These are phyloP conservation scores for Xylota sylvarum DNA, from an alignment of 2,888 invertebrate species.

Conservation along the genomic window DNA sequence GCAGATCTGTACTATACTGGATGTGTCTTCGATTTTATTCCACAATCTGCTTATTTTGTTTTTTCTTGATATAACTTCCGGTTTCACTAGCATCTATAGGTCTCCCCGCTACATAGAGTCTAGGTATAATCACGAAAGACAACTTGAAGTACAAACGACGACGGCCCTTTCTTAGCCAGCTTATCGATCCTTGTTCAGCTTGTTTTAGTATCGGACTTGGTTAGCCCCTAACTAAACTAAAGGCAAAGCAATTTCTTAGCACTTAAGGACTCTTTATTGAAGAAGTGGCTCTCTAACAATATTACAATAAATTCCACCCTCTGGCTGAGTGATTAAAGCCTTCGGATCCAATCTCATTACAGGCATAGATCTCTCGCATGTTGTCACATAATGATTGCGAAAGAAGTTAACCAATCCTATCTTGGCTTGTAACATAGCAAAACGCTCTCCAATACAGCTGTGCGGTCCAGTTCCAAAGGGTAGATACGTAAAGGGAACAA, in stretches of 20 bases:
- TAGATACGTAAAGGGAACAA: constrained; percentile 83
- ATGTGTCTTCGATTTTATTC: no score
- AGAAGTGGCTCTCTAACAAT: constrained; percentile 81
- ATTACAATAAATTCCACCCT: constrained; percentile 82
- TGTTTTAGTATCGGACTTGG: no score
- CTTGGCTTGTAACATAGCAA: constrained; percentile 83
- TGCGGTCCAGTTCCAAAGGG: constrained; percentile 84
- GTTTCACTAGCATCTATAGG: no score
- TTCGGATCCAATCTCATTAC: constrained; percentile 82
- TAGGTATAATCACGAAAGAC: no score
- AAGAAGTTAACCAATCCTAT: constrained; percentile 83
- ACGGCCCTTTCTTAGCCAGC: no score
- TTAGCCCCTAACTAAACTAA: no score
- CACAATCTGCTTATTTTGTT: no score
- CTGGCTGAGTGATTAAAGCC: constrained; percentile 82
- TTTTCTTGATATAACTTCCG: no score
- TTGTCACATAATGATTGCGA: constrained; percentile 82
- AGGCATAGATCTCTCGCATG: constrained; percentile 80
- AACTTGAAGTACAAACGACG: no score
- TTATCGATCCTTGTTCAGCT: no score
- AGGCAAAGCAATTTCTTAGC: background rate
- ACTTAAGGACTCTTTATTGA: constrained; percentile 11
- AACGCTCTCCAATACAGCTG: constrained; percentile 84
- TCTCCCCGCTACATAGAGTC: no score
- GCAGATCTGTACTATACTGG: no score